Evolutionary conservation across 2,888 invertebrate genomes (phyloP).

Genomic region (Xanthostigma xanthostigma): DNA sequence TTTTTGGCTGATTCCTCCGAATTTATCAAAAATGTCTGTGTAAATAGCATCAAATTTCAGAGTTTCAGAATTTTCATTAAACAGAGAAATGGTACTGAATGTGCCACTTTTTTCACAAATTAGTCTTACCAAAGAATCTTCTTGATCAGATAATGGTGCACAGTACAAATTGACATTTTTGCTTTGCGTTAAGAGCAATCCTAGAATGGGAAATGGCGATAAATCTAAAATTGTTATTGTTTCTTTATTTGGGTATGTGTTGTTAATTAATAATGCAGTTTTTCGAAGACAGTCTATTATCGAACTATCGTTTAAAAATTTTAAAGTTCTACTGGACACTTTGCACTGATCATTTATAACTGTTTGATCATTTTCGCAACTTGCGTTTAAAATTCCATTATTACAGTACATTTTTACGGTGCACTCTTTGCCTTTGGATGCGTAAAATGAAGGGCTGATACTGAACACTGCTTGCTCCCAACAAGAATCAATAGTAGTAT

Average conservation of each 20-base stretch:
- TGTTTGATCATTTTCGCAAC: constrained; percentile 17
- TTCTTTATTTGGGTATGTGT: constrained; percentile 12
- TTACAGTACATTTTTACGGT: constrained; percentile 27
- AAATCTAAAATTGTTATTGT: constrained; percentile 35
- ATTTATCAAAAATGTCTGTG: constrained; percentile 35
- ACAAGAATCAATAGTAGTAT: constrained; percentile 35
- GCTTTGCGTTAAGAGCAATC: constrained; percentile 37
- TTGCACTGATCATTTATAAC: constrained; percentile 20
- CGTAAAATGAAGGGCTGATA: constrained; percentile 28
- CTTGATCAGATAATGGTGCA: constrained; percentile 10
- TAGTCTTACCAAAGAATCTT: constrained; percentile 14
- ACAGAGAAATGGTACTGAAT: no score
- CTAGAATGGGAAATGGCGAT: constrained; percentile 46
- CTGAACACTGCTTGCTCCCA: constrained; percentile 71
- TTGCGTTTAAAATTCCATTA: constrained; percentile 28
- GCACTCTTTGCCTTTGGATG: constrained; percentile 23
- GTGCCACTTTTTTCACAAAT: constrained; percentile 5
- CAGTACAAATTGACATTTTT: constrained; percentile 27
- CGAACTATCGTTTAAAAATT: constrained; percentile 35
- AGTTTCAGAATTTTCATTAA: no score
- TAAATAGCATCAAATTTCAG: constrained; percentile 36
- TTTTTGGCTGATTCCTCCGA: constrained; percentile 38
- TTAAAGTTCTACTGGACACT: constrained; percentile 22
- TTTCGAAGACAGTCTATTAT: constrained; percentile 29
- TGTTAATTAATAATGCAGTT: constrained; percentile 27